Conservation (phyloP, 2,888 invertebrate genomes). For the Pterobdella sp. region DNA sequence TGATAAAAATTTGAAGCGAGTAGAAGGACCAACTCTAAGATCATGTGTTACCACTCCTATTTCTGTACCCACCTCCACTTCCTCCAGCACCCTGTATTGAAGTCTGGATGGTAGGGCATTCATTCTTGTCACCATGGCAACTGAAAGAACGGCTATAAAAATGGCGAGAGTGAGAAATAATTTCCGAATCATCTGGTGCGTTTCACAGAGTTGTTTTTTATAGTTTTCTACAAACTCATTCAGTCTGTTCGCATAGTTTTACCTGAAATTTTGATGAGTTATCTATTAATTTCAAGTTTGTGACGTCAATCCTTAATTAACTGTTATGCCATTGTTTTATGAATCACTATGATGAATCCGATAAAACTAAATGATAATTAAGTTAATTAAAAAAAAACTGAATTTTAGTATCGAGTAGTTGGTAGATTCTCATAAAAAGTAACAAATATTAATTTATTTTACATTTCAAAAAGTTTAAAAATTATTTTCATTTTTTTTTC, state of each 20-base stretch:
- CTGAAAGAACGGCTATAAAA: neutral
- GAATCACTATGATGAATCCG: too few relatives aligned
- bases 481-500: too few relatives aligned
- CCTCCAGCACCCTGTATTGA: constrained; percentile 15
- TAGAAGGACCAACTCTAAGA: neutral
- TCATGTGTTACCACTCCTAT: constrained; percentile 4
- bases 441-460: too few relatives aligned
- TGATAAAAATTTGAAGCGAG: constrained; percentile 31
- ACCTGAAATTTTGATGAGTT: too few relatives aligned
- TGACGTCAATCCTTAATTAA: too few relatives aligned
- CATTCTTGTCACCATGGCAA: constrained; percentile 2
- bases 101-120: neutral
- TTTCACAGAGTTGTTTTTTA: neutral
- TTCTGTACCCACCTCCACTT: neutral
- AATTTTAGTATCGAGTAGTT: too few relatives aligned
- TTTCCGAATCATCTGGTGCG: neutral
- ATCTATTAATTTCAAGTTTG: too few relatives aligned
- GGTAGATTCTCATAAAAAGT: too few relatives aligned
- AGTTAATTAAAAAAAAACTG: too few relatives aligned
- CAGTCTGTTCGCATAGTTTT: neutral
- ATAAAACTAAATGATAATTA: too few relatives aligned
- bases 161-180: neutral
- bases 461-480: too few relatives aligned
- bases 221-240: neutral
- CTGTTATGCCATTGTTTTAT: too few relatives aligned